These are phyloP conservation scores for Rhinichthys osculus DNA, from an alignment of 2,797 vertebrate genomes.

Conservation along the genomic window DNA sequence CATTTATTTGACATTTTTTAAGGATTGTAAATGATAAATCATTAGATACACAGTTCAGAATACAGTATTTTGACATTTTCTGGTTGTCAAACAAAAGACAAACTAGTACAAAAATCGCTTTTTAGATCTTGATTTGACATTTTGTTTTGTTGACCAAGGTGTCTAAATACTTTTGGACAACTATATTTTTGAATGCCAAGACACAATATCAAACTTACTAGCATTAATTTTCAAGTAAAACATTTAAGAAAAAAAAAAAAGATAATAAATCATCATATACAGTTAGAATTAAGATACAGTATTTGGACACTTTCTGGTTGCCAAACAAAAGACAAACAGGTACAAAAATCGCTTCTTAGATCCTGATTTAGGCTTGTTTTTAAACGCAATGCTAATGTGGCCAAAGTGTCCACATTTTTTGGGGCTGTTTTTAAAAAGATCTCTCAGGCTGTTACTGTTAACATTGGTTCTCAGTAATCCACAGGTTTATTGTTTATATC, in stretches of 20 bases:
- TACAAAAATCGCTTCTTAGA: not conserved
- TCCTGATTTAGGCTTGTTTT: not conserved
- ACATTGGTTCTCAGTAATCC: not conserved
- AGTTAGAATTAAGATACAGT: not conserved
- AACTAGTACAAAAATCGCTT: not conserved
- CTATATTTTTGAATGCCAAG: too few relatives aligned
- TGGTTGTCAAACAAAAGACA: not conserved
- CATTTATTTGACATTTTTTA: not conserved
- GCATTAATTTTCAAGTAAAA: too few relatives aligned
- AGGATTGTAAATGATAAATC: too few relatives aligned
- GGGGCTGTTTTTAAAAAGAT: not conserved
- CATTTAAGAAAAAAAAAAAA: too few relatives aligned
- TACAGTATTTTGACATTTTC: too few relatives aligned
- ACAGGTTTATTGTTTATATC: not conserved
- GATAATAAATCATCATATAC: too few relatives aligned
- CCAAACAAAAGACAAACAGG: not conserved
- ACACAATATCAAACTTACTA: too few relatives aligned
- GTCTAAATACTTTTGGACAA: too few relatives aligned
- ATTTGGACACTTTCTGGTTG: not conserved
- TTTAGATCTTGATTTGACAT: too few relatives aligned
- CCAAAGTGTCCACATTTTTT: not conserved
- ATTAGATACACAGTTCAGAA: too few relatives aligned
- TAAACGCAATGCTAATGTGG: not conserved
- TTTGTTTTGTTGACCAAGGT: too few relatives aligned
- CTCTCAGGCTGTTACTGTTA: slow-evolving; percentile 4